A percentile compares a stretch with the other conserved stretches of the same genome.
phyloP scores from a whole-genome alignment of 2,797 vertebrate species.

The Acanthurus leucopareius region DNA sequence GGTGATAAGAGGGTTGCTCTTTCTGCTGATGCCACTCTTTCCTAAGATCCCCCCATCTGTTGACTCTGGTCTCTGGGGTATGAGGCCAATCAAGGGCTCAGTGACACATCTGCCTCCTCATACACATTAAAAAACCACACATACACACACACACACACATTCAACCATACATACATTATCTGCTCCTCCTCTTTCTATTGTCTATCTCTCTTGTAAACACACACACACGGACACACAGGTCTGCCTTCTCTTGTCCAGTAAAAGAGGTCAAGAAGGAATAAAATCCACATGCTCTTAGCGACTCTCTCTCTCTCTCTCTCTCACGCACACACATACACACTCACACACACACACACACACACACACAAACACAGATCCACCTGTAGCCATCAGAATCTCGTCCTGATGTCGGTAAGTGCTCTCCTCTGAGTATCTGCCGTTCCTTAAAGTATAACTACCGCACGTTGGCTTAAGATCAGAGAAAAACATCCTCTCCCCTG shows the following conservation, averaged over 20 bases:
- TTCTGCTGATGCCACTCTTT: slow-evolving; percentile 84
- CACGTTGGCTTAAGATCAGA: slow-evolving; percentile 63
- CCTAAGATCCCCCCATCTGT: slow-evolving; percentile 83
- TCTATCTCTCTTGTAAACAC: background rate
- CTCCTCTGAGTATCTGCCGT: slow-evolving; percentile 53
- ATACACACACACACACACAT: slow-evolving; percentile 8
- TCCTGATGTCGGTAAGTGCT: slow-evolving; percentile 43
- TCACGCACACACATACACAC: no score
- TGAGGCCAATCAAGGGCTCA: slow-evolving; percentile 75
- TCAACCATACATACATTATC: slow-evolving; percentile 20
- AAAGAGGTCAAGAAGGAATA: slow-evolving; percentile 54
- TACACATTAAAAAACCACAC: slow-evolving; percentile 1
- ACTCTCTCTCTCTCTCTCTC: slow-evolving; percentile 21
- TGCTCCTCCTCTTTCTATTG: slow-evolving; percentile 6
- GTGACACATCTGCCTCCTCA: slow-evolving; percentile 83
- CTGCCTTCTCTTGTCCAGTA: slow-evolving; percentile 47
- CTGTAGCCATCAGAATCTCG: slow-evolving; percentile 50
- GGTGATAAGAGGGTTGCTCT: slow-evolving; percentile 60
- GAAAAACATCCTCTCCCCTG: slow-evolving; percentile 63
- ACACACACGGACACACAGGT: slow-evolving; percentile 29
- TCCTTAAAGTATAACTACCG: slow-evolving; percentile 59
- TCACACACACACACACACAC: no score
- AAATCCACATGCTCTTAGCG: slow-evolving; percentile 46
- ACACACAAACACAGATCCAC: background rate
- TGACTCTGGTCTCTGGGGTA: slow-evolving; percentile 80